phyloP scores from a whole-genome alignment of 2,797 vertebrate genomes.

The Nyctalus aviator region DNA sequence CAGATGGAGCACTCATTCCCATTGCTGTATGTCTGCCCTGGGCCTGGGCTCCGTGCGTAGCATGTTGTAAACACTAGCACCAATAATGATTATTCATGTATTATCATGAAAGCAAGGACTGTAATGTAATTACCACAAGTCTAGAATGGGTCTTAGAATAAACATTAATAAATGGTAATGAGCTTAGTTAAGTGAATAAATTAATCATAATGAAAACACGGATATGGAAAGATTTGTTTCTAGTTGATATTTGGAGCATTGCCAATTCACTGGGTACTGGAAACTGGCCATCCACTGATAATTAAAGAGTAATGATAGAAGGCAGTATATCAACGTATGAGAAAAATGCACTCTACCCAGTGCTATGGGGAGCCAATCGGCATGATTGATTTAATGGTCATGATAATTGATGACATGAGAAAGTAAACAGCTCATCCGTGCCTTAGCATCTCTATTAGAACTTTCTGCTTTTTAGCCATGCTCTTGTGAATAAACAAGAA shows the following conservation, averaged over 20 bases:
- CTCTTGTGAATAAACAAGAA: neutral
- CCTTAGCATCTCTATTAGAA: neutral
- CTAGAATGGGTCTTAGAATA: neutral
- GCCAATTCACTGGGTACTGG: slow-evolving; percentile 36
- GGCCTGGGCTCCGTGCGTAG: neutral
- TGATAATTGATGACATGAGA: slow-evolving; percentile 66
- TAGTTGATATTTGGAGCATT: slow-evolving; percentile 48
- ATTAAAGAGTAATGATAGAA: slow-evolving; percentile 54
- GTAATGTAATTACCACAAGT: neutral
- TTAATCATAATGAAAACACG: slow-evolving; percentile 6
- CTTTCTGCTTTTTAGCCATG: slow-evolving; percentile 26
- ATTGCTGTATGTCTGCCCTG: neutral
- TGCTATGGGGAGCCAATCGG: slow-evolving; percentile 49
- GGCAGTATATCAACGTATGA: neutral
- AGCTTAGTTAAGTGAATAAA: slow-evolving; percentile 23
- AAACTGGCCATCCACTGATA: slow-evolving; percentile 25
- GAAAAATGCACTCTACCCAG: slow-evolving; percentile 38
- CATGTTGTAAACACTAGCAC: neutral
- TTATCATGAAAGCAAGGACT: slow-evolving; percentile 21
- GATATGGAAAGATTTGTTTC: slow-evolving; percentile 2
- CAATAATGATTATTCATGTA: slow-evolving; percentile 29
- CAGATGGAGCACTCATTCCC: neutral
- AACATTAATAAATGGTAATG: neutral
- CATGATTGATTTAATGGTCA: slow-evolving; percentile 62
- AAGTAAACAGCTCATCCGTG: slow-evolving; percentile 61